A percentile compares a stretch with the other conserved stretches of the same genome.
Conservation (phyloP, 2,797 vertebrate genomes). For the Lateolabrax maculatus region DNA sequence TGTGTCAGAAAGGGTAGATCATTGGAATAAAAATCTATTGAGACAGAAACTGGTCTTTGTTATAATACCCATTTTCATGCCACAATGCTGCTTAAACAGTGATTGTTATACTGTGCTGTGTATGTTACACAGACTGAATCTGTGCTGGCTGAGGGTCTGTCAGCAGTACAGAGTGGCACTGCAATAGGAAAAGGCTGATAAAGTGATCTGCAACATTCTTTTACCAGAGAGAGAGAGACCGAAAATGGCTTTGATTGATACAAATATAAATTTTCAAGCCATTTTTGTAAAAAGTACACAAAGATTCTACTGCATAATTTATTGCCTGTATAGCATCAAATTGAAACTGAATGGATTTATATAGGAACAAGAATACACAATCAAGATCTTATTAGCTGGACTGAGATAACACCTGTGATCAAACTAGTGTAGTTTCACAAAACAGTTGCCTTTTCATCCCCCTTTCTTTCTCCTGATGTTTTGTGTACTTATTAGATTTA, state of each 20-base stretch:
- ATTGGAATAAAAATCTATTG: constrained; percentile 64
- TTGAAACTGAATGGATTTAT: constrained; percentile 33
- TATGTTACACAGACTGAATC: neutral
- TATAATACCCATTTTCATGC: constrained; percentile 7
- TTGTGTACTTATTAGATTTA: neutral
- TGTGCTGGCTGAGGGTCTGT: constrained; percentile 17
- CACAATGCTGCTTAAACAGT: constrained; percentile 27
- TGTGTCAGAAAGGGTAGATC: constrained; percentile 37
- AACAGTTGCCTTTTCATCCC: neutral
- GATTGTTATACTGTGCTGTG: neutral
- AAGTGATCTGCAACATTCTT: constrained; percentile 61
- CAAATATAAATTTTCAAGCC: constrained; percentile 17
- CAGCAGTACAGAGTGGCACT: constrained; percentile 18
- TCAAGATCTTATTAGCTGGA: constrained; percentile 8
- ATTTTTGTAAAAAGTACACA: constrained; percentile 13
- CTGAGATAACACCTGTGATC: neutral
- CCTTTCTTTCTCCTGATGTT: neutral
- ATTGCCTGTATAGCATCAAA: constrained; percentile 30
- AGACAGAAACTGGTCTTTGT: constrained; percentile 22
- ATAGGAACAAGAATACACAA: constrained; percentile 13
- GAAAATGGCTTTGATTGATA: constrained; percentile 32
- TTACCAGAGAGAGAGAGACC: constrained; percentile 27
- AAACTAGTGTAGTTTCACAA: neutral
- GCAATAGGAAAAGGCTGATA: constrained; percentile 44
- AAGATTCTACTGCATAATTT: constrained; percentile 1